Evolutionary conservation across 2,888 invertebrate genomes (phyloP).

Genomic region (Drepanosiphum platanoidis): DNA sequence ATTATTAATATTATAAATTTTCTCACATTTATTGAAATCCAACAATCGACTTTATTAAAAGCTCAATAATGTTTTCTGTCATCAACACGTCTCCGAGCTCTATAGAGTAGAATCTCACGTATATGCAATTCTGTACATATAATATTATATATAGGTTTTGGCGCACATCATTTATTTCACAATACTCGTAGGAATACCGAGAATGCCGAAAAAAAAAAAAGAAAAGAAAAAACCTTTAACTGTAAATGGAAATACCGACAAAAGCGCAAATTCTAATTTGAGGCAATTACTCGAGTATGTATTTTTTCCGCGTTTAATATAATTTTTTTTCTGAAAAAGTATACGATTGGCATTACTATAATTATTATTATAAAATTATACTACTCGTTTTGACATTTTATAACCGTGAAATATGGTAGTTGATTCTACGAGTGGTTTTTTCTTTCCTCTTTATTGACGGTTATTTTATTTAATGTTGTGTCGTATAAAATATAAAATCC

Average conservation of each 20-base stretch:
- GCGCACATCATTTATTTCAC: conserved; percentile 46
- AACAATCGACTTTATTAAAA: conserved; percentile 22
- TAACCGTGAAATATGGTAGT: neutral
- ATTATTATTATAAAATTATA: neutral
- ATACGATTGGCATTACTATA: neutral
- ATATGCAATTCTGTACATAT: neutral
- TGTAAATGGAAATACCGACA: conserved; percentile 32
- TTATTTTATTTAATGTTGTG: neutral
- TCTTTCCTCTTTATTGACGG: neutral
- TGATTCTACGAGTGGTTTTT: neutral
- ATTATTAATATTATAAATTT: neutral
- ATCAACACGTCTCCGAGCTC: conserved; percentile 22
- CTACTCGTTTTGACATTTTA: neutral
- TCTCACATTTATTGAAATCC: neutral
- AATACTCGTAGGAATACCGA: conserved; percentile 34
- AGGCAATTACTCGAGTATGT: neutral
- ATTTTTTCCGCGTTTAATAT: neutral
- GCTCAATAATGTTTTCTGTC: conserved; percentile 42
- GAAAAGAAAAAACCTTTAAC: conserved; percentile 10
- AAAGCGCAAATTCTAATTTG: conserved; percentile 32
- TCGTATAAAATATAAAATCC: conserved; percentile 1
- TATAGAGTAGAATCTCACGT: conserved; percentile 13
- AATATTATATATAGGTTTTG: neutral
- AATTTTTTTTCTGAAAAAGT: neutral
- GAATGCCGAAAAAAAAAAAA: conserved; percentile 42